A percentile compares a stretch with the other conserved stretches of the same genome.
These are phyloP conservation scores for Leptinotarsa haldemani DNA, from an alignment of 2,888 invertebrate genomes.

Conservation along the genomic window DNA sequence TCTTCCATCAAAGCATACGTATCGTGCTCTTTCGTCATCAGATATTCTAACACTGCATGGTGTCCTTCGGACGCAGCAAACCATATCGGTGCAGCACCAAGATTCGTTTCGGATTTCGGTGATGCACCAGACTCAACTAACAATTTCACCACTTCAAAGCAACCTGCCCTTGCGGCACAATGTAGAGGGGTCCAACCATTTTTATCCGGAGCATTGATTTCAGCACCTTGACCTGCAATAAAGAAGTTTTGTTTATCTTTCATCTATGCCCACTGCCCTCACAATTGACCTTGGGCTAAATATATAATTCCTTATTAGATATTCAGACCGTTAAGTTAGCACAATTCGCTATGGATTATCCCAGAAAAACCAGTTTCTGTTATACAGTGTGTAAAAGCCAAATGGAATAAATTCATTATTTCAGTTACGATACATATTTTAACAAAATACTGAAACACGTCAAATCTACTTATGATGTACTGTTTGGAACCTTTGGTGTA, in stretches of 20 bases:
- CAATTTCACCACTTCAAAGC: constrained; percentile 93
- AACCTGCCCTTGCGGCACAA: constrained; percentile 94
- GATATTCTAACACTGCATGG: constrained; percentile 93
- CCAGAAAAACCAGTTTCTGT: background rate
- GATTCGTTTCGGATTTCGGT: constrained; percentile 93
- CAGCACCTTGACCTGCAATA: constrained; percentile 87
- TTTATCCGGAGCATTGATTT: constrained; percentile 97
- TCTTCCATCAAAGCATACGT: constrained; percentile 98
- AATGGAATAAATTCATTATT: no score
- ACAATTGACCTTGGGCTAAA: background rate
- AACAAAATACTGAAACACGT: background rate
- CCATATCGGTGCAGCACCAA: constrained; percentile 97
- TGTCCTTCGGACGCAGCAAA: constrained; percentile 98
- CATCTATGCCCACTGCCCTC: background rate
- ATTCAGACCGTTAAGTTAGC: background rate
- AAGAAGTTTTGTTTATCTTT: constrained; percentile 16
- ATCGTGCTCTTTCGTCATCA: constrained; percentile 97
- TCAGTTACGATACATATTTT: no score
- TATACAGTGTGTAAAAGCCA: no score
- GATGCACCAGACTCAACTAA: constrained; percentile 96
- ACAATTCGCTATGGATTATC: background rate
- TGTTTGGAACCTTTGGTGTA: no score
- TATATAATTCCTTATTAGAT: background rate
- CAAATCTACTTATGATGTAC: no score
- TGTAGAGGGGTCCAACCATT: constrained; percentile 97